Percentiles rank a stretch among this genome's conserved stretches.
These are phyloP conservation scores for Ophioninae sp. DNA, from an alignment of 2,888 invertebrate species.

Conservation along the genomic window DNA sequence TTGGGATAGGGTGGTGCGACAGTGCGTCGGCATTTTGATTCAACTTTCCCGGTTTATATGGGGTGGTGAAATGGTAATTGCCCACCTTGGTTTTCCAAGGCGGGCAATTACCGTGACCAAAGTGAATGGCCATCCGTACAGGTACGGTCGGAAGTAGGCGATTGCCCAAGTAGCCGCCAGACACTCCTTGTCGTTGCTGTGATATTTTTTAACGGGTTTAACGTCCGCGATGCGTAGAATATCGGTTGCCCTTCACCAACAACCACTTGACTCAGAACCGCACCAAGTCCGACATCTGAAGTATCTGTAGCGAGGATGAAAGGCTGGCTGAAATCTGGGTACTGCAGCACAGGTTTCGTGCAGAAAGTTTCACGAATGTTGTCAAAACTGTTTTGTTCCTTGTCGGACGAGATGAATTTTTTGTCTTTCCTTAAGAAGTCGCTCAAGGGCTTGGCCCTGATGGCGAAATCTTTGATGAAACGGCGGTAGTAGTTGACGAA, in stretches of 20 bases:
- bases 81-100: too few species aligned
- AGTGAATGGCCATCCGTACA: neutral
- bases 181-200: constrained; percentile 17
- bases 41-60: too few species aligned
- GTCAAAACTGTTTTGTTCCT: too few species aligned
- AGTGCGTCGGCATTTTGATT: too few species aligned
- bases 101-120: neutral
- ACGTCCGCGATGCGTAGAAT: neutral
- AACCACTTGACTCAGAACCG: neutral
- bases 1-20: too few species aligned
- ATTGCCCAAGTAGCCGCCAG: constrained; percentile 9
- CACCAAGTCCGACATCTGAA: neutral
- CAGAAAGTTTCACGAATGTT: too few species aligned
- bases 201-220: neutral
- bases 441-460: constrained; percentile 1
- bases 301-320: constrained; percentile 14
- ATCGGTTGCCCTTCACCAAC: neutral
- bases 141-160: constrained; percentile 1
- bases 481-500: neutral
- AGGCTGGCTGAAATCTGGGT: constrained; percentile 8
- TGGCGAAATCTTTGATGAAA: constrained; percentile 3
- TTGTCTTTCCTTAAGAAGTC: neutral
- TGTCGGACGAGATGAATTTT: constrained; percentile 14
- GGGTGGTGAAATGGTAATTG: too few species aligned
- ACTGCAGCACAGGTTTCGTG: constrained; percentile 24